Evolutionary conservation across 2,888 invertebrate species (phyloP), one percentile per base, ranked within the genome.

Genomic region (Griposia aprilina): DNA sequence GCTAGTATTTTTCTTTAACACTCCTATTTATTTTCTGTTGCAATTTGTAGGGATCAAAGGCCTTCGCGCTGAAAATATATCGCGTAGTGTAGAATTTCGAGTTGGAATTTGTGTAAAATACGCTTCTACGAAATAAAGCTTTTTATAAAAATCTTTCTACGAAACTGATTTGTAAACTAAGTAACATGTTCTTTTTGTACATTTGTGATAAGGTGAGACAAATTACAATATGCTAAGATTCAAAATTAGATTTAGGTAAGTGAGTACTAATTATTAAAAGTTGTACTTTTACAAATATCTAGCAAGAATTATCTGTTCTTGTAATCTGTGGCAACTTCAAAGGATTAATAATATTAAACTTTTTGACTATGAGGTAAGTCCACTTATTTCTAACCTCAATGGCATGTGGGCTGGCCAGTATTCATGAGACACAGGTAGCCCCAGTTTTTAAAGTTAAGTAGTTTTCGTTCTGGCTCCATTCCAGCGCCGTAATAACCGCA

Each of bases 401-500:
- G 80, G 59, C 69, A 70, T 74, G 71, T 85, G 86, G 76, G 84
- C 79, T 77, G 78, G 81, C 73, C 83, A 83, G 85, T 90, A 91
- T 91, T 90, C 91, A 92, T 90, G 87, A 90, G 82, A 87, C 81
- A 80, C 94, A 94, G 94, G 94, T 94, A 94, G 90, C 89, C 89
- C 84, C 91, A 91, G 91, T 92, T 93, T 93, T 92, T 89, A 92
- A 92, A 93, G 89, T 90, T 92, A 93, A 94, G 93, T 92, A 92
- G 90, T 91, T 92, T 89, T 89, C 87, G 76, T 89, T 81, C 87
- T 95, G 95, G 95, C 94, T 76, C 36, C 63, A 74, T 88, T 92
- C 95, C 95, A 95, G 88, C 88, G 87, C 87, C 86, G 93, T 92
- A 94, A 94, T 93, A 93, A 94, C 92, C 89, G 90, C 91, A 92